Base-by-base conservation (phyloP, 2,113 vertebrate species). In the Gobius niger region DNA sequence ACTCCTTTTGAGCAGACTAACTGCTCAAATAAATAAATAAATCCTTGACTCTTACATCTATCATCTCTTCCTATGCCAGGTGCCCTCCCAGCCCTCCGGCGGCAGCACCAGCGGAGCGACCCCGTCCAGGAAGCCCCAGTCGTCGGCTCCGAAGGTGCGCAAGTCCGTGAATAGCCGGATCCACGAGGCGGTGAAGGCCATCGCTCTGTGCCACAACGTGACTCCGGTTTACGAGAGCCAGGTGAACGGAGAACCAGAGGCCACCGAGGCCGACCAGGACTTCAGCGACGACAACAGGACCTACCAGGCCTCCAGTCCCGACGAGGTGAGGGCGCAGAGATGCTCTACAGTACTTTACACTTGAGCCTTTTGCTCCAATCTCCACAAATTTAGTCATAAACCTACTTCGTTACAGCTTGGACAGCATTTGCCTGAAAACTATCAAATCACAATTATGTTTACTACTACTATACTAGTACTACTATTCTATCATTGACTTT, bases 221-320 rank as follows among this genome's bases (percentile, higher is more conserved):
- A 99, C 97, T 0, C 97, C 98, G 0, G 96, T 99, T 0, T 99
- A 99, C 0, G 98, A 99, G 77, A 88, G 93, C 0, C 92, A 88
- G 0, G 87, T 73, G 0, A 85, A 87, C 1, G 90, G 77, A 3
- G 97, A 99, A 83, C 90, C 95, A 0, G 97, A 99, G 78, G 88
- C 91, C 4, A 90, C 95, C 0, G 98, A 99, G 68, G 97, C 93
- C 0, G 97, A 98, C 84, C 97, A 96, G 87, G 96, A 98, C 87
- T 96, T 96, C 89, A 95, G 94, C 0, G 96, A 98, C 6, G 94
- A 98, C 83, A 98, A 95, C 86, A 92, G 97, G 65, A 94, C 95
- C 11, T 99, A 99, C 88, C 98, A 99, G 88, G 98, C 98, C 47
- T 98, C 98, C 80, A 99, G 97, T 76, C 97, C 98, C 0, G 98